A percentile compares a stretch with the other conserved stretches of the same genome.
phyloP scores from a whole-genome alignment of 2,888 invertebrate species.

The Cyclophora punctaria region DNA sequence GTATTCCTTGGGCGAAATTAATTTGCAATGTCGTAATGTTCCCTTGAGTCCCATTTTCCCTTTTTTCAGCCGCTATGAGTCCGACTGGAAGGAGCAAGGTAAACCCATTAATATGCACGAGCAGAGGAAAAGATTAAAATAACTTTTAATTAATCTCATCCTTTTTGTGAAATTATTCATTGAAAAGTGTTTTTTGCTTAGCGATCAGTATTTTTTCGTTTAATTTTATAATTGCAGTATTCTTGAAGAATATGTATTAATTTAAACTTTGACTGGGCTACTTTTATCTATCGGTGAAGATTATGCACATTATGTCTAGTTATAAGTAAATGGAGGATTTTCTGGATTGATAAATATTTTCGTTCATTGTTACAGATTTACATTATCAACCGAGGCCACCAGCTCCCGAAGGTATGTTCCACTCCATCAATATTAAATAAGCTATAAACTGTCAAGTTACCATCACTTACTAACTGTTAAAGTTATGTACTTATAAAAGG shows the following conservation, averaged over 20 bases:
- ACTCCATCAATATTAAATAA: too few relatives aligned
- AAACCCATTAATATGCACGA: conserved; percentile 40
- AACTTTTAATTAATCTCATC: conserved; percentile 42
- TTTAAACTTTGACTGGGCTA: too few relatives aligned
- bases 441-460: too few relatives aligned
- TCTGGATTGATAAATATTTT: background rate
- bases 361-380: conserved; percentile 76
- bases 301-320: too few relatives aligned
- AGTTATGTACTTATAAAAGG: too few relatives aligned
- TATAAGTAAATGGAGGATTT: too few relatives aligned
- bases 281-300: too few relatives aligned
- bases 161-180: conserved; percentile 39
- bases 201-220: too few relatives aligned
- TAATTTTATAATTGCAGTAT: too few relatives aligned
- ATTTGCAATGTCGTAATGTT: conserved; percentile 26
- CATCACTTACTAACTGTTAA: too few relatives aligned
- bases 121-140: conserved; percentile 39
- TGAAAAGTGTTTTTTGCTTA: conserved; percentile 16
- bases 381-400: conserved; percentile 78
- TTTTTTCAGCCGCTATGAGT: conserved; percentile 22
- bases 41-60: conserved; percentile 24
- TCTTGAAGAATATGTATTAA: too few relatives aligned
- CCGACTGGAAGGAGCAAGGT: conserved; percentile 24
- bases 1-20: conserved; percentile 35
- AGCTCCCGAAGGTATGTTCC: conserved; percentile 71